These are phyloP conservation scores for Recurvirostra avosetta DNA, from an alignment of 2,113 vertebrate genomes.

Conservation along the genomic window DNA sequence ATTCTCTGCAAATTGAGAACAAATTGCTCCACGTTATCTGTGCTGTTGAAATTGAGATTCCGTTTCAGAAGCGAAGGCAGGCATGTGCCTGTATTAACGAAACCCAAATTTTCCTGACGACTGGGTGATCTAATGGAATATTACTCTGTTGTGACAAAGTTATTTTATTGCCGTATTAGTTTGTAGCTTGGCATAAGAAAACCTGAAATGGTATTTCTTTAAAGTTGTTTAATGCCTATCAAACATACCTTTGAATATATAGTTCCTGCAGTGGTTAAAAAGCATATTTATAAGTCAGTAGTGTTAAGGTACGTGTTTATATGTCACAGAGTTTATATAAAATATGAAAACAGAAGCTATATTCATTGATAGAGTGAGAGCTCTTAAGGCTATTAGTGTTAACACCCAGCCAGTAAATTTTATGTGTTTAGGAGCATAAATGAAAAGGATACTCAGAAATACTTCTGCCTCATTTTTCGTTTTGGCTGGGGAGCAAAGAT, in stretches of 20 bases:
- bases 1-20: not conserved
- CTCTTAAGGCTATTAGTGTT: constrained; percentile 50
- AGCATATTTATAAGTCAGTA: not conserved
- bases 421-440: constrained; percentile 25
- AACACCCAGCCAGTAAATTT: constrained; percentile 48
- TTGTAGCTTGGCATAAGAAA: not conserved
- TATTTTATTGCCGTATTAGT: not conserved
- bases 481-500: constrained; percentile 15
- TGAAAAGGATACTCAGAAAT: constrained; percentile 22
- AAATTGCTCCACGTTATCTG: not conserved
- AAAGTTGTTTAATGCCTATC: constrained; percentile 20
- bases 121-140: not conserved
- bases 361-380: constrained; percentile 55
- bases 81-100: rapidly evolving
- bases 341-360: constrained; percentile 53
- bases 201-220: not conserved
- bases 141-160: not conserved
- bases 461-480: constrained; percentile 11
- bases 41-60: not conserved
- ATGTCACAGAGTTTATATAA: constrained; percentile 44
- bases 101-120: not conserved
- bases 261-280: constrained; percentile 31
- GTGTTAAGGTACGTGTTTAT: constrained; percentile 59
- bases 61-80: not conserved
- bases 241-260: not conserved